Conservation (phyloP, 2,888 invertebrate species). For the Pammene fasciana region DNA sequence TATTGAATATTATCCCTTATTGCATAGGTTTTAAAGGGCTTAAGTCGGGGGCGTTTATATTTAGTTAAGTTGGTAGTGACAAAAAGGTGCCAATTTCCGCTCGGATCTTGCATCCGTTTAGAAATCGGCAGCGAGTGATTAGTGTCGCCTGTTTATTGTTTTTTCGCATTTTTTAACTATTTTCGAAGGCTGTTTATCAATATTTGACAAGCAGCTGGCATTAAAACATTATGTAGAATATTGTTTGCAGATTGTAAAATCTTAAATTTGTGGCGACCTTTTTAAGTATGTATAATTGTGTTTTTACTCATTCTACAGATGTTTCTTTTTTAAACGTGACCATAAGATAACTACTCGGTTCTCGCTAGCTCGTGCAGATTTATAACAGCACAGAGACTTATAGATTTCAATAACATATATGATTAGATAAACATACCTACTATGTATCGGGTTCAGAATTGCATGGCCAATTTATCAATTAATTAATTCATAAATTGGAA, state of each 20-base stretch:
- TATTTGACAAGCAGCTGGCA: constrained; percentile 71
- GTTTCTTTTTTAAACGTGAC: background rate
- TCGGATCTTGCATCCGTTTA: constrained; percentile 75
- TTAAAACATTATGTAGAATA: constrained; percentile 51
- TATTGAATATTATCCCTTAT: constrained; percentile 48
- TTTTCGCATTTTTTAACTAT: constrained; percentile 68
- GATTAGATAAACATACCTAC: no score
- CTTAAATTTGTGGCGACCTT: constrained; percentile 12
- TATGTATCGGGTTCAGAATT: no score
- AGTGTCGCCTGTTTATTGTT: constrained; percentile 73
- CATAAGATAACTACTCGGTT: background rate
- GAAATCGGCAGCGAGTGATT: constrained; percentile 78
- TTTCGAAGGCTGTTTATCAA: constrained; percentile 72
- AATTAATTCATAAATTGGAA: no score
- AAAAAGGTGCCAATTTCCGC: constrained; percentile 82
- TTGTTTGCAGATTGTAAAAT: constrained; percentile 54
- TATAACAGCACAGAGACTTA: no score
- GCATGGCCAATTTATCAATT: no score
- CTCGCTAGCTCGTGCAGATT: no score
- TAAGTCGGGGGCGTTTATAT: constrained; percentile 21
- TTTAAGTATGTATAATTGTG: background rate
- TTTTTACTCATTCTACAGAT: background rate
- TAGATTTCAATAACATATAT: no score
- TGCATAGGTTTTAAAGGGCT: constrained; percentile 42
- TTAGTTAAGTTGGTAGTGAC: constrained; percentile 48